Evolutionary conservation across 2,888 invertebrate species (phyloP).

Genomic region (Limnephilus rhombicus): DNA sequence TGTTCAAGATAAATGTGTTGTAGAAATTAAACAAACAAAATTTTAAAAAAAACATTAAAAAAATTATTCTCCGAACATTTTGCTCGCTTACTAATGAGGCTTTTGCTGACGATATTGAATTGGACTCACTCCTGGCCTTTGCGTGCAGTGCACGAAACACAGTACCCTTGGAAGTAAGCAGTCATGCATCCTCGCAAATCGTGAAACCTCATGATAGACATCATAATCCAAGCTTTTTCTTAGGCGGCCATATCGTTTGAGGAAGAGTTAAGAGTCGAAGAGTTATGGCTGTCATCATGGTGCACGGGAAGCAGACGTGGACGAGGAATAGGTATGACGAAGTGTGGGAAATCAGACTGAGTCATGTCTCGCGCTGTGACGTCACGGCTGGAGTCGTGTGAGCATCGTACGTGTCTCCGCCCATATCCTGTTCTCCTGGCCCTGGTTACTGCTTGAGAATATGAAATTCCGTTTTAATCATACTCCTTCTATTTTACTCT

Average conservation of each 20-base stretch:
- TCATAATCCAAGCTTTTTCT: not conserved
- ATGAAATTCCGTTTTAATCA: conserved; percentile 43
- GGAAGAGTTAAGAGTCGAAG: not conserved
- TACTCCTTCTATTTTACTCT: conserved; percentile 8
- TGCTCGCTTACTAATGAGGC: not conserved
- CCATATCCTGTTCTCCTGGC: conserved; percentile 56
- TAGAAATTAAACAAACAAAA: too few species aligned
- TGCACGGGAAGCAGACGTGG: conserved; percentile 2
- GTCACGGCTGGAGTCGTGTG: conserved; percentile 58
- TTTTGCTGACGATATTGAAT: not conserved
- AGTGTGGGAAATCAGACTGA: conserved; percentile 50
- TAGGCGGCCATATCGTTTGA: not conserved
- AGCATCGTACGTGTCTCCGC: conserved; percentile 56
- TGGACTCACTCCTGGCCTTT: not conserved
- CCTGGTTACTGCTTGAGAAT: conserved; percentile 41
- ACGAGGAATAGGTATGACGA: conserved; percentile 39
- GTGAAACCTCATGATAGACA: not conserved
- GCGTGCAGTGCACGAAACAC: not conserved
- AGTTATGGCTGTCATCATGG: conserved; percentile 13
- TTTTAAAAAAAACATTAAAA: too few species aligned
- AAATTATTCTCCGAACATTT: not conserved
- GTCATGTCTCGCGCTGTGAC: conserved; percentile 50
- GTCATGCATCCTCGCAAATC: not conserved
- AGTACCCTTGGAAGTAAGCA: not conserved
- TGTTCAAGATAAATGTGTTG: too few species aligned